phyloP scores from a whole-genome alignment of 1,140 invertebrate species.

The Penaeus indicus region DNA sequence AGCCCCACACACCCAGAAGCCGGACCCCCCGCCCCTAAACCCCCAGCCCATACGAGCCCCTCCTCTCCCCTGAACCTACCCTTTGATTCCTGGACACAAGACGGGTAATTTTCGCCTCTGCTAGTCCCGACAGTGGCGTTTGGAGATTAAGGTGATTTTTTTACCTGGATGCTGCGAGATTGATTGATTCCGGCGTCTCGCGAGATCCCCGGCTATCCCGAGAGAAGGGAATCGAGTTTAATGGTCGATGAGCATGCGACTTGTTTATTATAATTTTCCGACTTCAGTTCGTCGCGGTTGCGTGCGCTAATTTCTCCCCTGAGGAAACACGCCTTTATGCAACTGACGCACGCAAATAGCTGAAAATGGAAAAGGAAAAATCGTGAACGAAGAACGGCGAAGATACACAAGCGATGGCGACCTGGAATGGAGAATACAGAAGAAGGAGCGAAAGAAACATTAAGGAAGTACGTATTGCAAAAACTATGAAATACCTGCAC shows the following conservation, averaged over 20 bases:
- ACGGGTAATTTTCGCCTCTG: conserved; percentile 32
- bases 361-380: no score
- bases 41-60: background rate
- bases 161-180: conserved; percentile 40
- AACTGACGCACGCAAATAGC: background rate
- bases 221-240: conserved; percentile 34
- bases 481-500: no score
- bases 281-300: no score
- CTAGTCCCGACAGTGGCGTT: background rate
- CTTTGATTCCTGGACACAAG: background rate
- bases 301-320: background rate
- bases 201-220: background rate
- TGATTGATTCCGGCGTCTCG: conserved; percentile 40
- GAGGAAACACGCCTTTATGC: background rate
- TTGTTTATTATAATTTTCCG: conserved; percentile 32
- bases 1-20: background rate
- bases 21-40: background rate
- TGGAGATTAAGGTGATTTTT: conserved; percentile 39
- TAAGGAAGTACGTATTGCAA: no score
- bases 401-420: no score
- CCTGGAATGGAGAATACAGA: no score
- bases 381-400: no score
- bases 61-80: background rate
- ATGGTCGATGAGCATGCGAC: conserved; percentile 20
- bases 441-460: no score